Evolutionary conservation across 2,888 invertebrate species (phyloP).

Genomic region (Tigriopus californicus): DNA sequence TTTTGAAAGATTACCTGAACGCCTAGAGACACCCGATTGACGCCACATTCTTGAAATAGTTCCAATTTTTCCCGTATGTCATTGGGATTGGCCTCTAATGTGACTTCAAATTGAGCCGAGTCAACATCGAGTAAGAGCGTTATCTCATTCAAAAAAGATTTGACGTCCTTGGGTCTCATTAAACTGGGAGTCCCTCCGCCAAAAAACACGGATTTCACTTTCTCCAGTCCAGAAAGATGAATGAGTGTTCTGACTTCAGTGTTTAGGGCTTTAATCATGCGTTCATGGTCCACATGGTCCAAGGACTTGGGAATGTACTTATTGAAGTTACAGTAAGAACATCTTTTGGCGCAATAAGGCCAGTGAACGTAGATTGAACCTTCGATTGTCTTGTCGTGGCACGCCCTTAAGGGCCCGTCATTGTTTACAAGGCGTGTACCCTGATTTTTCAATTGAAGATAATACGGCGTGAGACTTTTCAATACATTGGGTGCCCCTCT

Average conservation of each 20-base stretch:
- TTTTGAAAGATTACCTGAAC: constrained; percentile 6
- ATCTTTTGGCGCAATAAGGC: constrained; percentile 17
- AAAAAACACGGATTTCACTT: constrained; percentile 18
- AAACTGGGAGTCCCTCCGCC: constrained; percentile 20
- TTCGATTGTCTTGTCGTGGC: too few species aligned
- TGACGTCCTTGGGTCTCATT: constrained; percentile 17
- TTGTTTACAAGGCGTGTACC: too few species aligned
- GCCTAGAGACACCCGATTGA: constrained; percentile 18
- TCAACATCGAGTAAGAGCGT: too few species aligned
- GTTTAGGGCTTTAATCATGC: neutral
- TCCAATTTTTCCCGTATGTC: constrained; percentile 12
- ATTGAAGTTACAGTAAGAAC: constrained; percentile 18
- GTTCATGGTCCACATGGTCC: constrained; percentile 1
- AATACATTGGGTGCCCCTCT: too few species aligned
- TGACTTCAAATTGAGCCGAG: constrained; percentile 15
- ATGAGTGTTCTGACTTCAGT: constrained; percentile 6
- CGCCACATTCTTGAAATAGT: constrained; percentile 15
- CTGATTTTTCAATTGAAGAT: too few species aligned
- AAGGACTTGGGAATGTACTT: constrained; percentile 14
- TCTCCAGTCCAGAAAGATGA: neutral
- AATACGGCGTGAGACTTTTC: too few species aligned
- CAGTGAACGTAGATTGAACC: constrained; percentile 17
- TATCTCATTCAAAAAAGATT: too few species aligned
- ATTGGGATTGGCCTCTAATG: constrained; percentile 18
- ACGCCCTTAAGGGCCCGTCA: too few species aligned